Conservation (phyloP, 2,797 vertebrate genomes). For the Echeneis naucrates region DNA sequence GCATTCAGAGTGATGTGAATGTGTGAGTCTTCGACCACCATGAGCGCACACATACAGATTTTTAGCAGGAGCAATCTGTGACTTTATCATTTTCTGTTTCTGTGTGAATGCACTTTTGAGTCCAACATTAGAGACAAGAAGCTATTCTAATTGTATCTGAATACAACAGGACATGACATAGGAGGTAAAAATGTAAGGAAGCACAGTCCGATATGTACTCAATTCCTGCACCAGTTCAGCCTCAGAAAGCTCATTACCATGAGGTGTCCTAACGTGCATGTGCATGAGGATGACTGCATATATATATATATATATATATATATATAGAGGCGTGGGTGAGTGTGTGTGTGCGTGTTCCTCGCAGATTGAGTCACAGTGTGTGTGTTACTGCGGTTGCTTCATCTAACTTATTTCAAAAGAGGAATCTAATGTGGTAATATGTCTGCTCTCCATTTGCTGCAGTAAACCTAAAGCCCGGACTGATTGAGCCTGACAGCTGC, state of each 20-base stretch:
- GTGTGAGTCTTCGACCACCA: not conserved
- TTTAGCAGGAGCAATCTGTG: not conserved
- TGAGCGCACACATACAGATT: too few relatives aligned
- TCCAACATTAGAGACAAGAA: not conserved
- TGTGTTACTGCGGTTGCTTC: conserved; percentile 53
- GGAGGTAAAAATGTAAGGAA: not conserved
- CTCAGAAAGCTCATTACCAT: conserved; percentile 42
- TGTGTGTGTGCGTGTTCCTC: conserved; percentile 41
- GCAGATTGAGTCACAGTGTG: conserved; percentile 54
- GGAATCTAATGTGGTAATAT: conserved; percentile 37
- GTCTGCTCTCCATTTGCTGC: conserved; percentile 46
- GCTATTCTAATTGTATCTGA: too few relatives aligned
- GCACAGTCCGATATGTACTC: conserved; percentile 44
- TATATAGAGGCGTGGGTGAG: conserved; percentile 4
- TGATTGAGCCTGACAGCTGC: conserved; percentile 53
- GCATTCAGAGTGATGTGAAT: conserved; percentile 3
- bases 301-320: too few relatives aligned
- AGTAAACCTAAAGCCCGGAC: conserved; percentile 60
- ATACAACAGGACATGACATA: not conserved
- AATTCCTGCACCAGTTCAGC: conserved; percentile 42
- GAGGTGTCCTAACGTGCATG: conserved; percentile 32
- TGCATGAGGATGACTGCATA: conserved; percentile 11
- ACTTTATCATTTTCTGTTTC: not conserved
- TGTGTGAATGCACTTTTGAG: not conserved
- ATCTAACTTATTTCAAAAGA: conserved; percentile 37